Percentiles rank a stretch among this genome's conserved stretches.
Evolutionary conservation across 1,140 invertebrate genomes (phyloP).

Genomic region (Triops longicaudatus): DNA sequence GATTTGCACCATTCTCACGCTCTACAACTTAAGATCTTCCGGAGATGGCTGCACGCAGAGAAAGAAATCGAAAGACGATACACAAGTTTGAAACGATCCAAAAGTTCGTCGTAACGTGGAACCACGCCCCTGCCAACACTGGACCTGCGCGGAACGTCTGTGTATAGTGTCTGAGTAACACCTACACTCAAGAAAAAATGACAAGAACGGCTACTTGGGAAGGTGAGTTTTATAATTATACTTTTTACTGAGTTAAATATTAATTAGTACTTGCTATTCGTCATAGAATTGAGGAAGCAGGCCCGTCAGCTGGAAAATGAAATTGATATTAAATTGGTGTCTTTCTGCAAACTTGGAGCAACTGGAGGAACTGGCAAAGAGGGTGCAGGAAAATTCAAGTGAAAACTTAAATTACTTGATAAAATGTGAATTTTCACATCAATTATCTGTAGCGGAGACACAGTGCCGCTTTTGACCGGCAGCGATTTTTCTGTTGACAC

Average conservation of each 20-base stretch:
- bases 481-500: conserved; percentile 87
- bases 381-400: conserved; percentile 24
- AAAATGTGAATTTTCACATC: neutral
- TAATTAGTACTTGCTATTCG: conserved; percentile 30
- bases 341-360: conserved; percentile 87
- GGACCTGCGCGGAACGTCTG: neutral
- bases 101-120: conserved; percentile 2
- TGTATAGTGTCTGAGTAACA: neutral
- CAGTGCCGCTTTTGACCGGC: conserved; percentile 64
- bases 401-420: neutral
- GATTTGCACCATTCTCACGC: neutral
- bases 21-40: neutral
- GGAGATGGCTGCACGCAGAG: neutral
- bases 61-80: neutral
- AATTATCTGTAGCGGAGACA: conserved; percentile 45
- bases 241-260: neutral
- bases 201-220: conserved; percentile 28
- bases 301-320: conserved; percentile 91
- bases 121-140: neutral
- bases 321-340: conserved; percentile 89
- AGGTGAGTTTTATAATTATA: conserved; percentile 28
- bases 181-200: neutral
- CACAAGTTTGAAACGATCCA: neutral
- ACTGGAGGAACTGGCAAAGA: conserved; percentile 31
- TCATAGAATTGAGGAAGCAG: conserved; percentile 80